Conservation (phyloP, 2,888 invertebrate genomes). For the Torymus texanus region DNA sequence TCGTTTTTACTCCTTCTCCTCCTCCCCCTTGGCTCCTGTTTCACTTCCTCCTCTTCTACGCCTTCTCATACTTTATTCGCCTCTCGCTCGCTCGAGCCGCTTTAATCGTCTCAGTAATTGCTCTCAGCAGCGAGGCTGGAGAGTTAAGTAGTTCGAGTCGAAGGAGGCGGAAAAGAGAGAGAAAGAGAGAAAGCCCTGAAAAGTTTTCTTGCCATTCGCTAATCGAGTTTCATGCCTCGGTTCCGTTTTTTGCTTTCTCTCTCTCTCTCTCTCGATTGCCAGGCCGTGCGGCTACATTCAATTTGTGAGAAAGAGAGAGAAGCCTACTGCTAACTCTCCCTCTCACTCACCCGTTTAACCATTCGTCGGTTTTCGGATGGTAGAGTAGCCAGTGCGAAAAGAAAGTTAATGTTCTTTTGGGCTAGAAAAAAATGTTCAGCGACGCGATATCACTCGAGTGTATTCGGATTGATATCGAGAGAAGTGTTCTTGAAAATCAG, state of each 20-base stretch:
- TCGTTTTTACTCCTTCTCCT: neutral
- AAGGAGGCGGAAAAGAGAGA: neutral
- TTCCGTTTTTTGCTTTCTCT: conserved; percentile 9
- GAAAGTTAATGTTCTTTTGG: conserved; percentile 26
- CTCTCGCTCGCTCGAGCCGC: conserved; percentile 3
- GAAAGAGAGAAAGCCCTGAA: conserved; percentile 35
- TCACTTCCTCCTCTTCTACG: neutral
- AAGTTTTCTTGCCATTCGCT: conserved; percentile 53
- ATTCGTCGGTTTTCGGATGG: conserved; percentile 19
- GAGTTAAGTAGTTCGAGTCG: conserved; percentile 39
- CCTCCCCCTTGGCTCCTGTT: neutral
- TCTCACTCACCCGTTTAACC: neutral
- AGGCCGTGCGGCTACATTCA: conserved; percentile 32
- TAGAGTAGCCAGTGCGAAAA: conserved; percentile 17
- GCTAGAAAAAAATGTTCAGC: conserved; percentile 3
- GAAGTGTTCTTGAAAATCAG: neutral
- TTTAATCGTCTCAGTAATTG: conserved; percentile 54
- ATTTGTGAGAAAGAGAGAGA: conserved; percentile 24
- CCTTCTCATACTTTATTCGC: conserved; percentile 33
- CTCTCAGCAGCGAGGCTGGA: conserved; percentile 13
- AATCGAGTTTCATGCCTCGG: conserved; percentile 52
- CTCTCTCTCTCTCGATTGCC: conserved; percentile 16
- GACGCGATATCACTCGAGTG: neutral
- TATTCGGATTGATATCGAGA: conserved; percentile 11
- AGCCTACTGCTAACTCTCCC: neutral